A percentile compares a stretch with the other conserved stretches of the same genome.
These are phyloP conservation scores for Bufotes viridis DNA, from an alignment of 2,797 vertebrate genomes.

Conservation along the genomic window DNA sequence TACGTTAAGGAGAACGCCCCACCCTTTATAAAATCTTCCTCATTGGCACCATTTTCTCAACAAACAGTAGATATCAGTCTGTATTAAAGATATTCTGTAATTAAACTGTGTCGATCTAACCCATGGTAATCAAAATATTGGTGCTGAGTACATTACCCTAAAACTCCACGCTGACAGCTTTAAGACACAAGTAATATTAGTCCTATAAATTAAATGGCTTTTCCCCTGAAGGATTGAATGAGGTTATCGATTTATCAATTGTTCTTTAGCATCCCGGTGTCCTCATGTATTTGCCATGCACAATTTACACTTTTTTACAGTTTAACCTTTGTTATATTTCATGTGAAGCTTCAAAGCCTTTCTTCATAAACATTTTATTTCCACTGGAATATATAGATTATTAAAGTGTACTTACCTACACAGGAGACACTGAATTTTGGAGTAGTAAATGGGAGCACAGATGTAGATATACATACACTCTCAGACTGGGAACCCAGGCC, in stretches of 20 bases:
- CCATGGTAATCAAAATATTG: slow-evolving; percentile 34
- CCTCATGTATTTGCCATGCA: slow-evolving; percentile 13
- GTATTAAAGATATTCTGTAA: slow-evolving; percentile 11
- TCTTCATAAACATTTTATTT: neutral
- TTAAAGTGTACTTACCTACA: neutral
- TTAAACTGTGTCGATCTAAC: slow-evolving; percentile 9
- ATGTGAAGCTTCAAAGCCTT: neutral
- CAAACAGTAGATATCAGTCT: neutral
- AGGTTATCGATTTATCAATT: slow-evolving; percentile 44
- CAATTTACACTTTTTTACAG: slow-evolving; percentile 37
- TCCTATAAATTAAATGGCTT: slow-evolving; percentile 37
- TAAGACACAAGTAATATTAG: slow-evolving; percentile 43
- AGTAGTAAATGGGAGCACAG: neutral
- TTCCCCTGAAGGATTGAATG: slow-evolving; percentile 33
- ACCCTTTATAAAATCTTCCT: neutral
- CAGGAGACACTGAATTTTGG: neutral
- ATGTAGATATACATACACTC: too few relatives aligned
- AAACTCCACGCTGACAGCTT: slow-evolving; percentile 38
- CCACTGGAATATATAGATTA: neutral
- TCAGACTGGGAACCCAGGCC: too few relatives aligned
- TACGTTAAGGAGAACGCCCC: neutral
- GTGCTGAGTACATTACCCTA: slow-evolving; percentile 29
- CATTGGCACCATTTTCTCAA: neutral
- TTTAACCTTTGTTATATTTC: slow-evolving; percentile 6
- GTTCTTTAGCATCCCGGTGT: slow-evolving; percentile 3